Percentiles rank a stretch among this genome's conserved stretches.
phyloP scores from a whole-genome alignment of 2,888 invertebrate genomes.

The Drosophila cracens region DNA sequence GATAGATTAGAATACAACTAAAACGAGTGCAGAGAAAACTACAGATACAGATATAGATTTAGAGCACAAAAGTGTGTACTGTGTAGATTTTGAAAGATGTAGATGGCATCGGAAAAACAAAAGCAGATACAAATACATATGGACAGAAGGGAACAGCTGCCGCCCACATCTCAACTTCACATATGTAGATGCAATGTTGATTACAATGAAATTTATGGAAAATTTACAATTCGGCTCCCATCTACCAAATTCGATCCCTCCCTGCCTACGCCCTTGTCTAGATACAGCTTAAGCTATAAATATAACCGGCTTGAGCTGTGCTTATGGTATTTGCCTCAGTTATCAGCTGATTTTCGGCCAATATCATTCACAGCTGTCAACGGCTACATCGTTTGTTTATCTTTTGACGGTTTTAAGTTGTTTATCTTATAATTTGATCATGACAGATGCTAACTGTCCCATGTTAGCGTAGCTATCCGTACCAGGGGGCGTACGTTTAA shows the following conservation, averaged over 20 bases:
- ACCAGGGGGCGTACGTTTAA: constrained; percentile 39
- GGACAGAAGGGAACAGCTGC: neutral
- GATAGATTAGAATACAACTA: constrained; percentile 9
- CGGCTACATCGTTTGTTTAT: constrained; percentile 3
- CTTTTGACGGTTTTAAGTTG: constrained; percentile 7
- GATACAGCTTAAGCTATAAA: neutral
- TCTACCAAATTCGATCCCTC: neutral
- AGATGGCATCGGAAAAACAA: neutral
- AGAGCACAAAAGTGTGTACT: neutral
- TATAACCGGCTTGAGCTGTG: neutral
- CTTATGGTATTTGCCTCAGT: neutral
- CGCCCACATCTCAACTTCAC: neutral
- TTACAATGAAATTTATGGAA: neutral
- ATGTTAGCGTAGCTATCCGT: constrained; percentile 32
- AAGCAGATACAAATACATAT: constrained; percentile 1
- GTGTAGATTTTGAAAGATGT: neutral
- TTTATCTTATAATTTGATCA: constrained; percentile 28
- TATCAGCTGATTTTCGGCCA: constrained; percentile 27
- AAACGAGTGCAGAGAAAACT: neutral
- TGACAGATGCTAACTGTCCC: constrained; percentile 44
- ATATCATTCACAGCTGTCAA: constrained; percentile 3
- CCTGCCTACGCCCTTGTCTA: neutral
- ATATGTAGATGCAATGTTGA: neutral
- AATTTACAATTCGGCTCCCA: neutral
- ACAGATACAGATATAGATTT: neutral